Evolutionary conservation across 2,888 invertebrate genomes (phyloP).

Genomic region (Pasiphila rectangulata): DNA sequence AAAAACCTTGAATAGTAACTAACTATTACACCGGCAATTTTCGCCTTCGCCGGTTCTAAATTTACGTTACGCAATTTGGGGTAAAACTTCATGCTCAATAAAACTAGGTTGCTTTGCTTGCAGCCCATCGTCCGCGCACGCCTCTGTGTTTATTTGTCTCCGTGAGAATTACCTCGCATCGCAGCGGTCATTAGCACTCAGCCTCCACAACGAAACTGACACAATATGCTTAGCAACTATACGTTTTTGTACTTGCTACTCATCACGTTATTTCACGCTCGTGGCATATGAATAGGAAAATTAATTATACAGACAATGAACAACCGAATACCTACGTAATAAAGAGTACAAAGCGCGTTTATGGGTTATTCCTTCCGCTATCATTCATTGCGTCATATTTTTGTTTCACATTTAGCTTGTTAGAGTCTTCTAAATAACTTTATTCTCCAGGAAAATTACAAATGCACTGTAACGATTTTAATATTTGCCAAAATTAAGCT

Average conservation of each 20-base stretch:
- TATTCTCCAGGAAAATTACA: no score
- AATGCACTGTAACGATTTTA: no score
- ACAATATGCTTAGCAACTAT: slow-evolving; percentile 30
- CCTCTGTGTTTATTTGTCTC: slow-evolving; percentile 35
- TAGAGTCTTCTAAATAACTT: no score
- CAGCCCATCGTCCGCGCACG: slow-evolving; percentile 10
- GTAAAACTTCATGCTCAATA: slow-evolving; percentile 22
- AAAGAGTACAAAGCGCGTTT: neutral
- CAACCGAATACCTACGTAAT: slow-evolving; percentile 7
- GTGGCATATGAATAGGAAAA: slow-evolving; percentile 27
- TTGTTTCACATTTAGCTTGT: neutral
- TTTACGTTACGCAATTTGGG: slow-evolving; percentile 8
- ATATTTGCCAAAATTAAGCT: no score
- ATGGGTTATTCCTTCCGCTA: neutral
- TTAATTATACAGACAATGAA: slow-evolving; percentile 26
- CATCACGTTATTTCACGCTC: slow-evolving; percentile 25
- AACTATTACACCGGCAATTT: neutral
- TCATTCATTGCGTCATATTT: neutral
- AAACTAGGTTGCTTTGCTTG: slow-evolving; percentile 6
- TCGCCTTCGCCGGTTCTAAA: neutral
- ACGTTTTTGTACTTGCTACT: slow-evolving; percentile 14
- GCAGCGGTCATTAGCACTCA: slow-evolving; percentile 55
- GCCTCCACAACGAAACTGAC: slow-evolving; percentile 51
- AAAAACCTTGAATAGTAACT: neutral
- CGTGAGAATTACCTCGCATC: slow-evolving; percentile 35